phyloP scores from a whole-genome alignment of 2,797 vertebrate species.

The Glossophaga mutica region DNA sequence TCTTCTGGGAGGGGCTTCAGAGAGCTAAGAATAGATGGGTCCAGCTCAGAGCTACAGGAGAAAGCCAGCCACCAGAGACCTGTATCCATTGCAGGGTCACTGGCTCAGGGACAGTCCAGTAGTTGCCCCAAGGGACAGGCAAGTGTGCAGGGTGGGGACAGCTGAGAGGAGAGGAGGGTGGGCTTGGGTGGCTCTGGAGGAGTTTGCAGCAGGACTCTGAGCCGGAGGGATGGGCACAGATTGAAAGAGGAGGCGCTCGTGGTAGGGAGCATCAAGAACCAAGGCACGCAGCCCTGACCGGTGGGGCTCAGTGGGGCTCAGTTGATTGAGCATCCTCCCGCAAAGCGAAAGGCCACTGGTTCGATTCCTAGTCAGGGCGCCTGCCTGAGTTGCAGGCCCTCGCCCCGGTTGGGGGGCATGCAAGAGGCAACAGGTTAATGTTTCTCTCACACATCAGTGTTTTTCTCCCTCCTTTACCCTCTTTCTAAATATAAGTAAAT shows the following conservation, averaged over 20 bases:
- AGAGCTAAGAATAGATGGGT: not conserved
- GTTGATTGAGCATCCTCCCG: too few relatives aligned
- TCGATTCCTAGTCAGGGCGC: too few relatives aligned
- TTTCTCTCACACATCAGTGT: too few relatives aligned
- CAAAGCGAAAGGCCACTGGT: too few relatives aligned
- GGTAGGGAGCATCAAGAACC: not conserved
- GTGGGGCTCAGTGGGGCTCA: too few relatives aligned
- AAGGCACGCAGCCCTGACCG: not conserved
- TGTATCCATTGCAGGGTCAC: not conserved
- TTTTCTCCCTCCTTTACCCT: too few relatives aligned
- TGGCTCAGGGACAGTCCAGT: not conserved
- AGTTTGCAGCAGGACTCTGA: not conserved
- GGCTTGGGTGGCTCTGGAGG: not conserved
- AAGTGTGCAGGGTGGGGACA: not conserved
- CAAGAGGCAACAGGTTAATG: too few relatives aligned
- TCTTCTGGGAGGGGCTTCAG: not conserved
- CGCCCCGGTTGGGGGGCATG: too few relatives aligned
- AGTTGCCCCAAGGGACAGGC: too few relatives aligned
- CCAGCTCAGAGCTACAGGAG: not conserved
- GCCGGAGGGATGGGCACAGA: not conserved
- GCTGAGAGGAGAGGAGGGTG: not conserved
- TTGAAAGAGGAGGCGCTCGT: not conserved
- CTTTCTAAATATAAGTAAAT: too few relatives aligned
- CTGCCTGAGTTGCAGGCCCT: too few relatives aligned
- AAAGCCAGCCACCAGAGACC: not conserved